A percentile compares a stretch with the other conserved stretches of the same genome.
phyloP scores from a whole-genome alignment of 2,113 vertebrate species.

The Atractosteus spatula region DNA sequence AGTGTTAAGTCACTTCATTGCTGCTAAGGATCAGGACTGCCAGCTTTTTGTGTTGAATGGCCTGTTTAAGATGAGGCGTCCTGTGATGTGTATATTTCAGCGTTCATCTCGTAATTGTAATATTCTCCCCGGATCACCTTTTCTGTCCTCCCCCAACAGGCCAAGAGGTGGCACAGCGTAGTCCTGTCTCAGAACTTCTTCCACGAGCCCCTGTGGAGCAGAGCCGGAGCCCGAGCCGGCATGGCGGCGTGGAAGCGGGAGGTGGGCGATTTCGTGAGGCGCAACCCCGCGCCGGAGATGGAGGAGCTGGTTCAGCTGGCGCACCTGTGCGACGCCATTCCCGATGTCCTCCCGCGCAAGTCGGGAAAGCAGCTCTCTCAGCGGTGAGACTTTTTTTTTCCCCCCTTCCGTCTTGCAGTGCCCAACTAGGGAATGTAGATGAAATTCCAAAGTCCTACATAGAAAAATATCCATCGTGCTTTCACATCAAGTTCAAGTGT shows the following conservation, averaged over 20 bases:
- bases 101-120: not conserved
- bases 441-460: too few species aligned
- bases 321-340: constrained; percentile 47
- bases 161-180: constrained; percentile 51
- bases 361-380: constrained; percentile 48
- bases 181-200: constrained; percentile 61
- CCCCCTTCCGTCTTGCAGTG: too few species aligned
- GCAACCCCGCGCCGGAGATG: constrained; percentile 52
- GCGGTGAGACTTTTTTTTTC: constrained; percentile 39
- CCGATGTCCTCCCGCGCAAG: constrained; percentile 41
- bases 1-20: too few species aligned
- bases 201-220: constrained; percentile 52
- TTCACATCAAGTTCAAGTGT: too few species aligned
- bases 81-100: not conserved
- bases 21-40: too few species aligned
- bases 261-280: constrained; percentile 48
- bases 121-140: not conserved
- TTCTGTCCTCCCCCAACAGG: constrained; percentile 30
- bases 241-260: constrained; percentile 44
- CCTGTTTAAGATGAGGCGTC: not conserved
- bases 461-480: too few species aligned
- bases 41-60: too few species aligned
- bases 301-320: constrained; percentile 56
- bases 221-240: not conserved
- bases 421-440: too few species aligned